These are phyloP conservation scores for Gymnocheta viridis DNA, from an alignment of 2,888 invertebrate genomes.

Conservation along the genomic window DNA sequence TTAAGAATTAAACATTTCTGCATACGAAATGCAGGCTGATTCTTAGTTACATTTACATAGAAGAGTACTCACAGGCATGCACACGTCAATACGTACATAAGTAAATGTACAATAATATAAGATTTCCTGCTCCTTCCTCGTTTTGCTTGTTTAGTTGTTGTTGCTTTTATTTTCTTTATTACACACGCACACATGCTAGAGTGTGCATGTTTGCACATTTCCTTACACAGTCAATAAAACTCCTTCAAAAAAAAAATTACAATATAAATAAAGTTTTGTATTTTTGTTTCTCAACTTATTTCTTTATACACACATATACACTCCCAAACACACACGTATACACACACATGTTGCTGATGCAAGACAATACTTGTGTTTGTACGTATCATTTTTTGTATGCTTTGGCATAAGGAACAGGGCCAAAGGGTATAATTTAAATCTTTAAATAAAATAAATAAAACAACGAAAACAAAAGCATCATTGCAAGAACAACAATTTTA, in stretches of 20 bases:
- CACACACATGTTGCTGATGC: neutral
- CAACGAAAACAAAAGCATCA: conserved; percentile 46
- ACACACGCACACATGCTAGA: conserved; percentile 66
- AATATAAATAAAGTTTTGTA: conserved; percentile 54
- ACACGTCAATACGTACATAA: neutral
- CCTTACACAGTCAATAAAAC: conserved; percentile 57
- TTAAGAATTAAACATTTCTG: conserved; percentile 63
- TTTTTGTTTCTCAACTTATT: conserved; percentile 38
- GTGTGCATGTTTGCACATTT: conserved; percentile 22
- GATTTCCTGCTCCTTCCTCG: conserved; percentile 35
- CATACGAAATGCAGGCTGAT: conserved; percentile 70
- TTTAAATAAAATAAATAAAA: conserved; percentile 69
- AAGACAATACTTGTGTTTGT: neutral
- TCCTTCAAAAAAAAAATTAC: conserved; percentile 40
- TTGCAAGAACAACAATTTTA: conserved; percentile 43
- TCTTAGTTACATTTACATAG: conserved; percentile 34
- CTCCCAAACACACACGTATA: neutral
- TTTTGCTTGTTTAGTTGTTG: conserved; percentile 60
- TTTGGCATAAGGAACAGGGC: conserved; percentile 50
- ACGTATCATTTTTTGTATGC: conserved; percentile 2
- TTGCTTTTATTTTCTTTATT: conserved; percentile 51
- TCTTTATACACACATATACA: conserved; percentile 39
- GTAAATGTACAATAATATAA: conserved; percentile 1
- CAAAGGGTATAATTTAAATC: conserved; percentile 70
- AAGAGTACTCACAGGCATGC: neutral